These are phyloP conservation scores for Irena cyanogastra DNA, from an alignment of 2,113 vertebrate species.

Conservation along the genomic window DNA sequence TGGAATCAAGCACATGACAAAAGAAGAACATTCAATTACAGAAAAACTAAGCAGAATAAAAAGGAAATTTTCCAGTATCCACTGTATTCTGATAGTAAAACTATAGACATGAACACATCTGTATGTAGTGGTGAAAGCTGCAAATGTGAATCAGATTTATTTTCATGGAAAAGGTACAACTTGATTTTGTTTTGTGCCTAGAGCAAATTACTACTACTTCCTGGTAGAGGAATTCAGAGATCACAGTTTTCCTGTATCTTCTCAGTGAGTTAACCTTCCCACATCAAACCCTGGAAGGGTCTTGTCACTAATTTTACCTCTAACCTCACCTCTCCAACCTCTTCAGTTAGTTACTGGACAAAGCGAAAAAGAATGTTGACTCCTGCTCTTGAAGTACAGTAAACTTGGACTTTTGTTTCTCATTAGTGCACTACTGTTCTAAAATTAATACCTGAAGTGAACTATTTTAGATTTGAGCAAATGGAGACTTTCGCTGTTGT, in stretches of 20 bases:
- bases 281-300: not conserved
- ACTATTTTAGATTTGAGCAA: not conserved
- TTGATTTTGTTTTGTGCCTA: not conserved
- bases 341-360: not conserved
- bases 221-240: not conserved
- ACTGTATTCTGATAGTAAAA: not conserved
- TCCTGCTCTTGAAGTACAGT: not conserved
- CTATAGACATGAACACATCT: not conserved
- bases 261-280: not conserved
- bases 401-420: not conserved
- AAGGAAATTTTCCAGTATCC: not conserved
- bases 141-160: not conserved
- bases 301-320: not conserved
- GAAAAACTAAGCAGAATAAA: not conserved
- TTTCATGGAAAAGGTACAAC: not conserved
- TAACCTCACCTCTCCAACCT: not conserved
- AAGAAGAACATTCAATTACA: not conserved
- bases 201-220: not conserved
- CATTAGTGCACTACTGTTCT: not conserved
- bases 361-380: not conserved
- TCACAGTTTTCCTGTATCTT: not conserved
- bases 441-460: not conserved
- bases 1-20: not conserved
- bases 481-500: not conserved
- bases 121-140: not conserved